Evolutionary conservation across 2,888 invertebrate species (phyloP).

Genomic region (Hirtodrosophila alboralis): DNA sequence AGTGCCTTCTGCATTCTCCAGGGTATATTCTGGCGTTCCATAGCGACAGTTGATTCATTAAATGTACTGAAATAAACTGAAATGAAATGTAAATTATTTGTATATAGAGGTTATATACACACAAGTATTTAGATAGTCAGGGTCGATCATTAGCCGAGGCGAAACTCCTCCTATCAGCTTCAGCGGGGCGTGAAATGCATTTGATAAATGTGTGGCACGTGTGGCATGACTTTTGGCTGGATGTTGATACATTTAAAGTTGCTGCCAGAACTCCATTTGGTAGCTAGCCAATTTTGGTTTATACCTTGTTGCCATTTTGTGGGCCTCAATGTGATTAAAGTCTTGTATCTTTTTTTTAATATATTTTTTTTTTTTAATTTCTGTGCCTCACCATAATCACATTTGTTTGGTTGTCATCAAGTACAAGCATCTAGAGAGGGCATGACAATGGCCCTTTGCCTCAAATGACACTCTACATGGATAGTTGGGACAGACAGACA

Average conservation of each 20-base stretch:
- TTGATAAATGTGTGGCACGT: slow-evolving; percentile 64
- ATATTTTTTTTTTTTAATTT: slow-evolving; percentile 11
- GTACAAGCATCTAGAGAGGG: slow-evolving; percentile 16
- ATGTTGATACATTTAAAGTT: slow-evolving; percentile 29
- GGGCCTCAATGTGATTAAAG: slow-evolving; percentile 36
- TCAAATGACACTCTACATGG: slow-evolving; percentile 37
- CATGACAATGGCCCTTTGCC: slow-evolving; percentile 46
- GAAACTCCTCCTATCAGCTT: slow-evolving; percentile 38
- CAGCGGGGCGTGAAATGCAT: slow-evolving; percentile 57
- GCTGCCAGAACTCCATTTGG: slow-evolving; percentile 40
- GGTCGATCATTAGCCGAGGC: slow-evolving; percentile 39
- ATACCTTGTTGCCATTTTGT: slow-evolving; percentile 15
- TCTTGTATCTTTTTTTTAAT: slow-evolving; percentile 11
- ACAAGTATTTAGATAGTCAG: slow-evolving; percentile 28
- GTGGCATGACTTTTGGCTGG: slow-evolving; percentile 19
- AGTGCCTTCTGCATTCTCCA: slow-evolving; percentile 12
- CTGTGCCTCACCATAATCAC: slow-evolving; percentile 31
- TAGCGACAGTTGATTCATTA: slow-evolving; percentile 27
- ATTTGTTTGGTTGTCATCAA: slow-evolving; percentile 31
- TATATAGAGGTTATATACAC: slow-evolving; percentile 21
- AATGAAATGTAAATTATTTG: slow-evolving; percentile 56
- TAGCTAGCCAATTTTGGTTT: slow-evolving; percentile 28
- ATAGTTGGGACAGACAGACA: slow-evolving; percentile 10
- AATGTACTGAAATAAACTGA: slow-evolving; percentile 39
- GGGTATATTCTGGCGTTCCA: slow-evolving; percentile 3